phyloP scores from a whole-genome alignment of 2,113 vertebrate genomes.

The Taurulus bubalis region DNA sequence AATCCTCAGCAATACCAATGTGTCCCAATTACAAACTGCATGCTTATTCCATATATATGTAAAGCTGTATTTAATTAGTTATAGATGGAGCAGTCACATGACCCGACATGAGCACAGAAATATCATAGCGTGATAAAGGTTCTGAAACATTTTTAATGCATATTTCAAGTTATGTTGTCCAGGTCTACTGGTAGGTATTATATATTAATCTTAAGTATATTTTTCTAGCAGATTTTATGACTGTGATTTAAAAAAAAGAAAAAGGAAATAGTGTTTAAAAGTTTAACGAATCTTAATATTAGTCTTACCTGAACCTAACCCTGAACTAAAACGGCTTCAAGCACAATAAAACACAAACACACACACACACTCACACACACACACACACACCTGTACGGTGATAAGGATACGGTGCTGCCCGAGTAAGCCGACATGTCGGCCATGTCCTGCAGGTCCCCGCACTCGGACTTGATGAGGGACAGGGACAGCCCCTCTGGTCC shows the following conservation, averaged over 20 bases:
- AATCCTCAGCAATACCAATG: background rate
- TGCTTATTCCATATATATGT: background rate
- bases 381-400: background rate
- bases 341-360: background rate
- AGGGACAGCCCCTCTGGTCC: conserved; percentile 93
- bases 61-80: background rate
- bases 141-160: background rate
- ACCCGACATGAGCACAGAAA: background rate
- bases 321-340: background rate
- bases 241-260: background rate
- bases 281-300: too few relatives aligned
- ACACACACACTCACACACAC: background rate
- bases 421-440: conserved; percentile 98
- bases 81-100: background rate
- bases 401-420: conserved; percentile 98
- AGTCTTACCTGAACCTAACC: too few relatives aligned
- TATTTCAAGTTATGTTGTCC: background rate
- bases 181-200: background rate
- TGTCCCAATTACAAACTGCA: too few relatives aligned
- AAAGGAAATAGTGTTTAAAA: background rate
- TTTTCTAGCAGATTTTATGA: background rate
- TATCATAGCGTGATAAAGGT: background rate
- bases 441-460: conserved; percentile 98
- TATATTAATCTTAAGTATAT: background rate
- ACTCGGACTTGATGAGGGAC: conserved; percentile 99